These are phyloP conservation scores for Emberiza fucata DNA, from an alignment of 2,113 vertebrate species.

Conservation along the genomic window DNA sequence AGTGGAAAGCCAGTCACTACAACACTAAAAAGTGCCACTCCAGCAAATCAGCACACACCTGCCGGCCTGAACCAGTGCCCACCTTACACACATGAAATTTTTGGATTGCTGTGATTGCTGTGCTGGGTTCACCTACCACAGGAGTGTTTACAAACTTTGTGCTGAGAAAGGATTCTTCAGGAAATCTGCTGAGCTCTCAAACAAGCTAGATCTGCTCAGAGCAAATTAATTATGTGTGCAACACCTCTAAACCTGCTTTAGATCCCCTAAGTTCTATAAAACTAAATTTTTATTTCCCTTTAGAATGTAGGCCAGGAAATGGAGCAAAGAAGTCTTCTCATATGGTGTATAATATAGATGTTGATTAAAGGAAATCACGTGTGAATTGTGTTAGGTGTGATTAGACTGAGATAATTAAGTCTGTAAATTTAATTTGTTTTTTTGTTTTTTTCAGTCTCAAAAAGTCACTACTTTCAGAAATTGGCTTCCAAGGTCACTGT, in stretches of 20 bases:
- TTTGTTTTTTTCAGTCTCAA: background rate
- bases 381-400: background rate
- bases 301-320: background rate
- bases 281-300: background rate
- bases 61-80: background rate
- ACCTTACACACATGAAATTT: background rate
- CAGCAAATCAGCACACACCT: background rate
- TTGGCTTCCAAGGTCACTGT: background rate
- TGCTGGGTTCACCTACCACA: background rate
- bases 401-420: background rate
- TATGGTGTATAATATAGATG: background rate
- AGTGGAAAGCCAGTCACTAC: background rate
- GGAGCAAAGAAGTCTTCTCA: background rate
- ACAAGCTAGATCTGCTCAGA: background rate
- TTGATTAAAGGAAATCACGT: background rate
- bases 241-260: background rate
- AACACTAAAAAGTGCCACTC: background rate
- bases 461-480: background rate
- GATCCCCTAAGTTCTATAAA: background rate
- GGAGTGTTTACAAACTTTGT: background rate
- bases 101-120: background rate
- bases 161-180: background rate
- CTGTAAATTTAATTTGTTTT: background rate
- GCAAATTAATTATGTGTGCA: background rate
- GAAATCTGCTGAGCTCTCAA: background rate